phyloP scores from a whole-genome alignment of 2,113 vertebrate species.

The Scolopax mira region DNA sequence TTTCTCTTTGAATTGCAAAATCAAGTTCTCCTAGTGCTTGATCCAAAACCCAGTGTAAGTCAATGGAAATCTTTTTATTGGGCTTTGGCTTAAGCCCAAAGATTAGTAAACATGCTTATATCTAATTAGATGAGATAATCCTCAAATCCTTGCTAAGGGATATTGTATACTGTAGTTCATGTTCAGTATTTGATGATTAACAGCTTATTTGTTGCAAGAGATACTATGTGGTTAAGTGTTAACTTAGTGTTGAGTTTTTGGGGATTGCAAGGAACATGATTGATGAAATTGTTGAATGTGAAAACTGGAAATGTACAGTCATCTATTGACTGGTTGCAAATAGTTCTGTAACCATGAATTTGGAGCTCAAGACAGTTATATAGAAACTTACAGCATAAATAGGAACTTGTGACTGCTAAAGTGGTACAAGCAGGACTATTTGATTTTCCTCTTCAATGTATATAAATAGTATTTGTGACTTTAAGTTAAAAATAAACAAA shows the following conservation, averaged over 20 bases:
- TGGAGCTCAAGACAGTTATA: not conserved
- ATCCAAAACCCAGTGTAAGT: not conserved
- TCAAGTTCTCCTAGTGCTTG: not conserved
- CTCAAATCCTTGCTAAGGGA: slow-evolving; percentile 47
- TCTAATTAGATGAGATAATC: slow-evolving; percentile 64
- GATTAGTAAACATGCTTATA: slow-evolving; percentile 56
- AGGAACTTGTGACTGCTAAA: not conserved
- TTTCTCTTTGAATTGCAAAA: not conserved
- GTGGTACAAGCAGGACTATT: not conserved
- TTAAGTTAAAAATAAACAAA: not conserved
- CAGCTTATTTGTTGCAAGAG: slow-evolving; percentile 27
- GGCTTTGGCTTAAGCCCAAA: slow-evolving; percentile 20
- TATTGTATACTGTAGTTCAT: not conserved
- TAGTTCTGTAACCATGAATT: not conserved
- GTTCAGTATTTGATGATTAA: slow-evolving; percentile 12
- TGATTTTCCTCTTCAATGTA: not conserved
- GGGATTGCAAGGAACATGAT: not conserved
- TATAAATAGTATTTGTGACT: not conserved
- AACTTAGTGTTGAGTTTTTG: not conserved
- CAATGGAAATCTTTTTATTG: slow-evolving; percentile 48
- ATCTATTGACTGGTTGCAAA: not conserved
- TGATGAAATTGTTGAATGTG: not conserved
- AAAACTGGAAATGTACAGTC: not conserved
- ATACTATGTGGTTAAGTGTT: not conserved
- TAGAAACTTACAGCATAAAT: not conserved